Base-by-base conservation (phyloP, 2,113 vertebrate genomes). In the Corythornis vintsioides region DNA sequence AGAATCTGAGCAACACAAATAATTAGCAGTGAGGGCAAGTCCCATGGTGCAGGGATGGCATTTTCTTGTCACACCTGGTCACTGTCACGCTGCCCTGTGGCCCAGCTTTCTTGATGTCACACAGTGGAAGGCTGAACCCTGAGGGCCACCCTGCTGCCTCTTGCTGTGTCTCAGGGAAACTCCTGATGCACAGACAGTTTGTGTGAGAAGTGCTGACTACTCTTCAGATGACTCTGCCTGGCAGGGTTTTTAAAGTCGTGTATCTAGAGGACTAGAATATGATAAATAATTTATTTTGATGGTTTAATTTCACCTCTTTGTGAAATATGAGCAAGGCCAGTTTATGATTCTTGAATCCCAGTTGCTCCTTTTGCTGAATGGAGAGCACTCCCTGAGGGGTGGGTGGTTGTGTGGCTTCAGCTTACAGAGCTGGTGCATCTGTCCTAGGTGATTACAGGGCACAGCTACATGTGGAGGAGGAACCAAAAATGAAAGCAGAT, bases 401-500 rank as follows among this genome's bases (percentile, higher is more conserved):
- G 57, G 57, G 10, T 13, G 10, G 22, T 66, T 35, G 1, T 59
- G 69, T 61, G 28, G 38, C 42, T 84, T 52, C 86, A 83, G 65
- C 29, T 78, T 61, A 14, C 7, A 3, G 1, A 40, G 69, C 38
- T 63, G 53, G 35, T 59, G 19, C 71, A 79, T 87, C 75, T 93
- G 77, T 64, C 67, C 31, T 33, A 26, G 67, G 43, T 80, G 75
- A 91, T 95, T 81, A 92, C 78, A 94, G 81, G 55, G 81, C 64
- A 73, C 70, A 55, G 81, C 47, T 63, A 67, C 64, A 15, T 28
- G 18, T 47, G 84, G 86, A 85, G 94, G 89, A 93, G 84, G 92
- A 95, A 71, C 74, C 56, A 82, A 55, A 67, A 89, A 74, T 24
- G 9, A 84, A 85, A 84, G 55, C 91, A 91, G 84, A 70, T 94